phyloP scores from a whole-genome alignment of 2,797 vertebrate species.

The Gambusia yucatana region DNA sequence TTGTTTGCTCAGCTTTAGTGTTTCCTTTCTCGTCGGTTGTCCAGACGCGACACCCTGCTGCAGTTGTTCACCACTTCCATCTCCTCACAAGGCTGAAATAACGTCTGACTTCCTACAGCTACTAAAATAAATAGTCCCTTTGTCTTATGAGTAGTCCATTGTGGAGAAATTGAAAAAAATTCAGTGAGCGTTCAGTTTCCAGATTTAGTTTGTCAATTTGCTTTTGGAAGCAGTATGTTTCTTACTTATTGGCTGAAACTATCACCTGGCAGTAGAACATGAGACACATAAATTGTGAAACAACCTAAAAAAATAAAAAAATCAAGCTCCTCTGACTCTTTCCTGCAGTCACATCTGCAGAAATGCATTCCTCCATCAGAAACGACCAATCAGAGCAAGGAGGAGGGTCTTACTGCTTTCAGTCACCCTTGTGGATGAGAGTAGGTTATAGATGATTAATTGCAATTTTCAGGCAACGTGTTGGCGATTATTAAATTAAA shows the following conservation, averaged over 20 bases:
- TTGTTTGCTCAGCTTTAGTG: background rate
- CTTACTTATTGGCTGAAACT: too few relatives aligned
- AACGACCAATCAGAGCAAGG: too few relatives aligned
- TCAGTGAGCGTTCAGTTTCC: background rate
- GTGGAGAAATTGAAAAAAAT: background rate
- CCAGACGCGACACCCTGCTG: background rate
- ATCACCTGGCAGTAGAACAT: too few relatives aligned
- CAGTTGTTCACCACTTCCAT: background rate
- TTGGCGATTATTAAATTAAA: constrained; percentile 18
- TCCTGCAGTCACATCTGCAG: too few relatives aligned
- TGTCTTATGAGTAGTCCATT: background rate
- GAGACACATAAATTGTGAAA: too few relatives aligned
- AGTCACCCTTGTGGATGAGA: too few relatives aligned
- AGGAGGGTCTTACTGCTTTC: too few relatives aligned
- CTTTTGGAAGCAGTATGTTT: too few relatives aligned
- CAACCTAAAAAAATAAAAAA: too few relatives aligned
- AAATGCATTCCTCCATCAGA: too few relatives aligned
- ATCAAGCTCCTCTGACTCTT: too few relatives aligned
- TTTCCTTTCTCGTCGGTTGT: background rate
- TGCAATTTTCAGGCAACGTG: constrained; percentile 23
- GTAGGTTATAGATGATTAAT: constrained; percentile 25
- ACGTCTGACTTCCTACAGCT: background rate
- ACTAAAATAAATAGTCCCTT: background rate
- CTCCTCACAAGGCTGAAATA: background rate
- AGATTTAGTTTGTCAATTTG: background rate